Conservation (phyloP, 2,888 invertebrate species). For the Caenorhabditis imperialis region DNA sequence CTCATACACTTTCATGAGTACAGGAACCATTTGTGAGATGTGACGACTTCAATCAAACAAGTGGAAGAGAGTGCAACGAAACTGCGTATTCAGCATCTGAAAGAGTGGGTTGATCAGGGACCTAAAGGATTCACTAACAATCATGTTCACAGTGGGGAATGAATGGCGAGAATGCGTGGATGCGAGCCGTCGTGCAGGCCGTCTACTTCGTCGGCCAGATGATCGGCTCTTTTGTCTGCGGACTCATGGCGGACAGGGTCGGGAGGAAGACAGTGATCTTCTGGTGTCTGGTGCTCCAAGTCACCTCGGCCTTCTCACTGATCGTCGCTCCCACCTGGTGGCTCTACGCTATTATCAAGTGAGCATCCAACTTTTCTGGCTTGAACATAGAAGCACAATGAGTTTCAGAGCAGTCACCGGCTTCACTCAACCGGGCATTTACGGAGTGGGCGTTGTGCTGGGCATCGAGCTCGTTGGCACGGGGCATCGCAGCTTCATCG, state of each 20-base stretch:
- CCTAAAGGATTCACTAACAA: too few relatives aligned
- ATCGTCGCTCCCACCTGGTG: constrained; percentile 85
- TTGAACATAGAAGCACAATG: background rate
- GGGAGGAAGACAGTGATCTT: constrained; percentile 86
- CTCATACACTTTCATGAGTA: too few relatives aligned
- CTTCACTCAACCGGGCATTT: constrained; percentile 87
- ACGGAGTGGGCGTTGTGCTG: constrained; percentile 85
- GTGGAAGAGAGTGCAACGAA: constrained; percentile 18
- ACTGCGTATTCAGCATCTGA: constrained; percentile 47
- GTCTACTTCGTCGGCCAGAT: constrained; percentile 77
- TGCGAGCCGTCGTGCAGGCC: constrained; percentile 76
- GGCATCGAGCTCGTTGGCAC: constrained; percentile 80
- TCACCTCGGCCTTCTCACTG: constrained; percentile 84
- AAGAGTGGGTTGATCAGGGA: constrained; percentile 24
- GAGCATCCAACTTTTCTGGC: constrained; percentile 46
- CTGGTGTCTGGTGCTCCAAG: constrained; percentile 85
- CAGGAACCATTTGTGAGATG: constrained; percentile 30
- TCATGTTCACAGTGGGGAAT: constrained; percentile 76
- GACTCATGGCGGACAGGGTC: constrained; percentile 79
- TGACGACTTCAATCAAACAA: constrained; percentile 26
- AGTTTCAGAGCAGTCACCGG: constrained; percentile 85
- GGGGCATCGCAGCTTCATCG: constrained; percentile 78
- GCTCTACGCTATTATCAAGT: constrained; percentile 83
- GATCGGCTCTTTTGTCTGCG: constrained; percentile 76
- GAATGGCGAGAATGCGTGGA: constrained; percentile 69